A percentile compares a stretch with the other conserved stretches of the same genome.
These are phyloP conservation scores for Unio pictorum DNA, from an alignment of 2,888 invertebrate species.

Conservation along the genomic window DNA sequence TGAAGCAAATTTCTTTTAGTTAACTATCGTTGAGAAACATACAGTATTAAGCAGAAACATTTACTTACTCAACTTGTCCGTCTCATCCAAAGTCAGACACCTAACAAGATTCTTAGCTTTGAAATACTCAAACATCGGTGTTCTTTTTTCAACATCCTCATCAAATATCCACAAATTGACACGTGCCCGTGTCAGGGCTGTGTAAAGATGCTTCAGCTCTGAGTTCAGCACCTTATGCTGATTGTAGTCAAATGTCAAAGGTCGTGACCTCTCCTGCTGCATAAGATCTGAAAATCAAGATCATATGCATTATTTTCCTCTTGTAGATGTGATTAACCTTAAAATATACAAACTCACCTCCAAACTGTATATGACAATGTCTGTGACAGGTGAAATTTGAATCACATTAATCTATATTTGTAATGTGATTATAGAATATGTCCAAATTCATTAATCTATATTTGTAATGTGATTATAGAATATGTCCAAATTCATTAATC, in stretches of 20 bases:
- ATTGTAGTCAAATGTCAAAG: constrained; percentile 56
- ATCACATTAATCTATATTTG: too few species aligned
- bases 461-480: too few species aligned
- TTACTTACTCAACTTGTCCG: constrained; percentile 28
- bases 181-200: constrained; percentile 62
- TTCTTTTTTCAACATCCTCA: constrained; percentile 53
- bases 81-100: constrained; percentile 16
- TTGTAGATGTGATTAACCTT: too few species aligned
- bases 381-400: too few species aligned
- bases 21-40: too few species aligned
- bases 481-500: too few species aligned
- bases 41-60: neutral
- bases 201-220: constrained; percentile 65
- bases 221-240: constrained; percentile 64
- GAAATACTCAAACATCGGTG: constrained; percentile 66
- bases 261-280: constrained; percentile 44
- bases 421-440: too few species aligned
- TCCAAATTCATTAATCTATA: too few species aligned
- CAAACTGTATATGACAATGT: too few species aligned
- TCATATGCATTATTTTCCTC: too few species aligned
- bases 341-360: too few species aligned
- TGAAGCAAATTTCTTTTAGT: too few species aligned
- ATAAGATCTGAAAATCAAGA: constrained; percentile 43
- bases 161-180: constrained; percentile 69
- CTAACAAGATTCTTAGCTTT: constrained; percentile 51